Conservation (phyloP, 2,113 vertebrate species). For the Sardina pilchardus region DNA sequence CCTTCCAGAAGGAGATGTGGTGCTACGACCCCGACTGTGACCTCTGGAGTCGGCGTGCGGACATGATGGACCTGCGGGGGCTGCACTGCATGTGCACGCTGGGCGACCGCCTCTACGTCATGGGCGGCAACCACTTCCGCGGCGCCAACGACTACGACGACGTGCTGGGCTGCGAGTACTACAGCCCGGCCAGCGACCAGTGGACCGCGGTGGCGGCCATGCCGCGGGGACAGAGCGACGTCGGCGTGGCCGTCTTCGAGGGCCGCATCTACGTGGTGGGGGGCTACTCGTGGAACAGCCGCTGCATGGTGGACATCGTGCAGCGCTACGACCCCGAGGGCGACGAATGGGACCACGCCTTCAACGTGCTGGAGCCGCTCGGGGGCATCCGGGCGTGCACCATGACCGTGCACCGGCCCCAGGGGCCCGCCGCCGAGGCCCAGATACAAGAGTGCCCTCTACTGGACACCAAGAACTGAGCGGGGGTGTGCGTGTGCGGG, state of each 20-base stretch:
- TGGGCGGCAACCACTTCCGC: conserved; percentile 79
- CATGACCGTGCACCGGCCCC: conserved; percentile 75
- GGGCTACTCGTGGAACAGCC: conserved; percentile 81
- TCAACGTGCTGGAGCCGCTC: conserved; percentile 76
- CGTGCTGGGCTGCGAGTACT: conserved; percentile 76
- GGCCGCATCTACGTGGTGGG: conserved; percentile 76
- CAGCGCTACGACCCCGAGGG: conserved; percentile 74
- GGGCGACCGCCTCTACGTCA: conserved; percentile 74
- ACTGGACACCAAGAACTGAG: conserved; percentile 64
- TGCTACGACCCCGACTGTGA: conserved; percentile 67
- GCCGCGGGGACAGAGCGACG: conserved; percentile 77
- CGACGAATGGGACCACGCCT: conserved; percentile 74
- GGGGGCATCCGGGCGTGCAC: conserved; percentile 78
- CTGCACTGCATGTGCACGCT: conserved; percentile 81
- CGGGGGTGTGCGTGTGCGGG: not conserved
- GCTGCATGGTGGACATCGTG: conserved; percentile 80
- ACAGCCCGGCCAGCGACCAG: conserved; percentile 72
- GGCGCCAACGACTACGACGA: conserved; percentile 78
- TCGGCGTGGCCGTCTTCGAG: conserved; percentile 74
- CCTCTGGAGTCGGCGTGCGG: conserved; percentile 68
- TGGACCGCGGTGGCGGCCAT: conserved; percentile 77
- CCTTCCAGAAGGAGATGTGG: conserved; percentile 78
- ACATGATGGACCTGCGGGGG: conserved; percentile 77
- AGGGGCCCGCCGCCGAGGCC: conserved; percentile 65
- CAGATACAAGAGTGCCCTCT: conserved; percentile 70